Evolutionary conservation across 2,797 vertebrate genomes (phyloP).

Genomic region (Myoxocephalus aenaeus): DNA sequence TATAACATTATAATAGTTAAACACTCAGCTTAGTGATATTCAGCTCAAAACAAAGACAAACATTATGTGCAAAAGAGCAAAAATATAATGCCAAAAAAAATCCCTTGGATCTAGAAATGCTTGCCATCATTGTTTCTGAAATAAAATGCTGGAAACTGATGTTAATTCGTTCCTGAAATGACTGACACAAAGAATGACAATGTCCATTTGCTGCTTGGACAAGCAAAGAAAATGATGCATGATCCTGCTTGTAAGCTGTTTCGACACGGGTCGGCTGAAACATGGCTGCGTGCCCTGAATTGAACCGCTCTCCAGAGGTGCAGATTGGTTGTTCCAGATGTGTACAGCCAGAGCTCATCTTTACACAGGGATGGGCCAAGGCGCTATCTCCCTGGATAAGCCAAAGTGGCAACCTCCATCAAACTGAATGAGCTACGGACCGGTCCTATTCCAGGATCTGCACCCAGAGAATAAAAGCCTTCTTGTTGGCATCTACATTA

Average conservation of each 20-base stretch:
- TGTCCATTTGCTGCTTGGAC: conserved; percentile 77
- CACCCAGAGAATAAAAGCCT: conserved; percentile 55
- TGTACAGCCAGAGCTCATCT: conserved; percentile 66
- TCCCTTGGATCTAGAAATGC: not conserved
- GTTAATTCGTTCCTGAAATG: conserved; percentile 39
- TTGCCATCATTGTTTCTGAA: conserved; percentile 2
- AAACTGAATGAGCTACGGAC: conserved; percentile 64
- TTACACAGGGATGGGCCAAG: conserved; percentile 47
- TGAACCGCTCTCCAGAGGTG: conserved; percentile 64
- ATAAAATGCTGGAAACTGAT: conserved; percentile 26
- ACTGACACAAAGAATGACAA: conserved; percentile 61
- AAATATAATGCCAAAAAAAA: conserved; percentile 10
- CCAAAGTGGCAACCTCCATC: conserved; percentile 60
- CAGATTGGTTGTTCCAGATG: conserved; percentile 79
- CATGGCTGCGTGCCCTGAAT: conserved; percentile 59
- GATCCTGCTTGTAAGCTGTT: conserved; percentile 72
- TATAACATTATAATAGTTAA: not conserved
- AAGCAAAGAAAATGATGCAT: conserved; percentile 76
- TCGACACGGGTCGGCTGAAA: conserved; percentile 68
- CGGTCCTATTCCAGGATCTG: conserved; percentile 62
- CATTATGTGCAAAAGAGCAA: not conserved
- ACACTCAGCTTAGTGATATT: conserved; percentile 11
- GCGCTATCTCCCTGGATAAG: conserved; percentile 42
- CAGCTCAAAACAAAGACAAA: conserved; percentile 23
- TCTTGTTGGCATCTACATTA: conserved; percentile 64